Evolutionary conservation across 2,113 vertebrate genomes (phyloP).

Genomic region (Saccopteryx leptura): DNA sequence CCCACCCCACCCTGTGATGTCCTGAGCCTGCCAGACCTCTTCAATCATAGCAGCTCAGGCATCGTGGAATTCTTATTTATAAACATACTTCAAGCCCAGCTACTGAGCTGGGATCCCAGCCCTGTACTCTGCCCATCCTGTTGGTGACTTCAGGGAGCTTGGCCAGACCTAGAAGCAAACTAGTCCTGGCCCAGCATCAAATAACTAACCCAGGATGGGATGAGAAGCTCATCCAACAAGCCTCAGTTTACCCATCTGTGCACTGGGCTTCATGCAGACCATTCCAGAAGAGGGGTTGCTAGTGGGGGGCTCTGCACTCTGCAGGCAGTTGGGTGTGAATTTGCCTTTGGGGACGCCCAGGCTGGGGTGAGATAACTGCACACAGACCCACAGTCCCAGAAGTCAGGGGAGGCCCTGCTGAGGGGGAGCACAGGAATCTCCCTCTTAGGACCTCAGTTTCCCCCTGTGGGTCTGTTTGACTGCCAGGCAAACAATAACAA

Average conservation of each 20-base stretch:
- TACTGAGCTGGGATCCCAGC: neutral
- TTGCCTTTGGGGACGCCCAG: neutral
- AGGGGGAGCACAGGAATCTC: neutral
- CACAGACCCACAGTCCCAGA: neutral
- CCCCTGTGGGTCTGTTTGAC: neutral
- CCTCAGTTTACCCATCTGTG: neutral
- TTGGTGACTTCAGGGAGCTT: neutral
- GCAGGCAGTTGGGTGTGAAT: neutral
- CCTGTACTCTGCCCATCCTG: rapidly evolving
- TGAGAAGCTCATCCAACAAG: neutral
- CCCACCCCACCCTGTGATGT: neutral
- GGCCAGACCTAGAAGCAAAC: neutral
- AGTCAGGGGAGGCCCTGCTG: rapidly evolving
- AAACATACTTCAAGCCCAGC: neutral
- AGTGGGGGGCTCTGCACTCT: too few species aligned
- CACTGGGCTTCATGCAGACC: neutral
- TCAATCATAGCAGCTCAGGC: neutral
- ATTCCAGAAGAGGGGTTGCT: neutral
- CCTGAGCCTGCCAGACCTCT: neutral
- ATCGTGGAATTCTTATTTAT: neutral
- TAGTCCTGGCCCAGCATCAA: neutral
- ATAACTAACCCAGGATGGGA: neutral
- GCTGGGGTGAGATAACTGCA: neutral
- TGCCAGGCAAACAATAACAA: neutral
- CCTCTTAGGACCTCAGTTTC: neutral